These are phyloP conservation scores for Phataginus tetradactyla DNA, from an alignment of 2,797 vertebrate genomes.

Conservation along the genomic window DNA sequence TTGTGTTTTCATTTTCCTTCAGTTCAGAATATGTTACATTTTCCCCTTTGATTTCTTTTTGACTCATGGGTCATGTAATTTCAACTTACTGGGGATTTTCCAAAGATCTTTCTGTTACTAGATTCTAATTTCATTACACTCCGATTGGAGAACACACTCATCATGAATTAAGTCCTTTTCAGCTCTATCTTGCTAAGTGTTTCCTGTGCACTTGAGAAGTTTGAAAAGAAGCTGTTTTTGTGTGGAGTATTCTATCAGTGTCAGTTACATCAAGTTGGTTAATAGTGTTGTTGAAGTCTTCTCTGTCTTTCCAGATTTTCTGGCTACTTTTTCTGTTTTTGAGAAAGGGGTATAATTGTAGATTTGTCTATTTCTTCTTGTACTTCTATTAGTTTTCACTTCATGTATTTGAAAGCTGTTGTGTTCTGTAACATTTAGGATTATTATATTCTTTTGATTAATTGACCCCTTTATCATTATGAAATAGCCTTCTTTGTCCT, in stretches of 20 bases:
- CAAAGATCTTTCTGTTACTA: not conserved
- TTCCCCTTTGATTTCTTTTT: not conserved
- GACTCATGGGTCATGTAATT: not conserved
- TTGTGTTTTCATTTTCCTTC: slow-evolving; percentile 13
- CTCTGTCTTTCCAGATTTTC: not conserved
- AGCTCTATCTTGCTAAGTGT: not conserved
- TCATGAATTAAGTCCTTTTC: not conserved
- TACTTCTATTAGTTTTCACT: not conserved
- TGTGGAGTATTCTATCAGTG: not conserved
- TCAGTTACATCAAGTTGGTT: not conserved
- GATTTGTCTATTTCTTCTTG: not conserved
- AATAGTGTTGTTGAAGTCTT: not conserved
- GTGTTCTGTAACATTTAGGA: not conserved
- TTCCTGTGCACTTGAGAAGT: not conserved
- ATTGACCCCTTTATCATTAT: not conserved
- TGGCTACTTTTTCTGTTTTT: not conserved
- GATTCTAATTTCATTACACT: not conserved
- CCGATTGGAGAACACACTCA: not conserved
- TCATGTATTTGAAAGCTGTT: not conserved
- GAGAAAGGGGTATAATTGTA: not conserved
- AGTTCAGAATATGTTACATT: not conserved
- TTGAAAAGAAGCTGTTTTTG: not conserved
- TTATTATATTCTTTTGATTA: not conserved
- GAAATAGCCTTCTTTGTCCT: not conserved
- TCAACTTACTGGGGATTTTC: not conserved